Evolutionary conservation across 1,140 invertebrate species (phyloP), one percentile per base, ranked within the genome.

Genomic region (Radopholus similis): DNA sequence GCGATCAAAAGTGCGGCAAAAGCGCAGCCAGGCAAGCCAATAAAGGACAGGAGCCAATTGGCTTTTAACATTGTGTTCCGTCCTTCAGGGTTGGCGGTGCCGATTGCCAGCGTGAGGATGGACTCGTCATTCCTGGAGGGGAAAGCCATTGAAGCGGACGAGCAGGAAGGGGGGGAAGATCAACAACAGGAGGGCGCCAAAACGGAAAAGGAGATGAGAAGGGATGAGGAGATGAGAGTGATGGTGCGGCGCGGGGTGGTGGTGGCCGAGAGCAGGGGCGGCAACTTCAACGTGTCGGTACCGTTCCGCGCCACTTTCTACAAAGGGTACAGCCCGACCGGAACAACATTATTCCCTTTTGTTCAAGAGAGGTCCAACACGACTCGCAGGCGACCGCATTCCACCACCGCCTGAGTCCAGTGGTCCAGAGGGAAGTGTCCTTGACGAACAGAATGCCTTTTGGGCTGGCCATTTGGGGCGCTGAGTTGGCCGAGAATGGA

Each of bases 211-310:
- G 13, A 57, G 51, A 59, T 13, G 18, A 74, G 21, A 5, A 47
- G 47, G 6, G 15, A 49, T 4, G 44, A 1, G 44, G 44, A 5
- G 26, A 5, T 23, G 44, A 47, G 5, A 23, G 47, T 51, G 9
- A 4, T 15, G 21, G 47, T 51, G 8, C 47, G 47, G 49, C 23
- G 40, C 15, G 74, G 74, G 6, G 44, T 30, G 57, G 73, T 76
- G 49, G 67, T 76, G n/a, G 74, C 74, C n/a, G 75, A 77, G 70
- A 77, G 70, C 53, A 51, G 74, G 13, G 74, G 74, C 30, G 74
- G 74, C 47, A 76, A 76, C 55, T 76, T 62, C 51, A 76, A 76
- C 56, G 72, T 76, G 21, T 63, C 74, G 11, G 66, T 76, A n/a
- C 75, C 71, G 4, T 76, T 64, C 58, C 40, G 44, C 40, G 74